These are phyloP conservation scores for Pseudachorutes palmiensis DNA, from an alignment of 1,140 invertebrate genomes.

Conservation along the genomic window DNA sequence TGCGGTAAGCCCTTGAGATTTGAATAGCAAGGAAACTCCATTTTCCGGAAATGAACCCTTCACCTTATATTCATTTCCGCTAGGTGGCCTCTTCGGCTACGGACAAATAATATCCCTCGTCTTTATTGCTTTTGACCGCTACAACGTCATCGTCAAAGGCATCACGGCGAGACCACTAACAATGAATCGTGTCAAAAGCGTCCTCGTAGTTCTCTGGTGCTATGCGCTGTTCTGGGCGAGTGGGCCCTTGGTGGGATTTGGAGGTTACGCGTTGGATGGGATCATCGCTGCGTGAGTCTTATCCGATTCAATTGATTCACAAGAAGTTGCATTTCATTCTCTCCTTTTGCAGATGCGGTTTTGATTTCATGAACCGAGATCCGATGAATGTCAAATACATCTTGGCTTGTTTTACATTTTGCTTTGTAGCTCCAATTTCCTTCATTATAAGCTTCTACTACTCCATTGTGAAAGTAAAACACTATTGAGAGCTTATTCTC, in stretches of 20 bases:
- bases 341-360: constrained; percentile 43
- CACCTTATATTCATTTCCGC: neutral
- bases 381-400: constrained; percentile 37
- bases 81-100: constrained; percentile 40
- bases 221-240: constrained; percentile 38
- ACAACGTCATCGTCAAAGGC: constrained; percentile 42
- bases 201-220: constrained; percentile 39
- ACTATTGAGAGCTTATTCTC: neutral
- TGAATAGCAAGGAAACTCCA: no score
- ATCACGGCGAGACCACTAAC: constrained; percentile 39
- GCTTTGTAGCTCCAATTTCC: constrained; percentile 41
- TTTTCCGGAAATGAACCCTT: neutral
- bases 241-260: constrained; percentile 41
- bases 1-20: constrained; percentile 12
- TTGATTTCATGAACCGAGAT: constrained; percentile 45
- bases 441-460: constrained; percentile 44
- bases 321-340: neutral
- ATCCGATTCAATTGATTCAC: neutral
- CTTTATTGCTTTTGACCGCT: constrained; percentile 41
- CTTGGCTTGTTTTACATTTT: constrained; percentile 33
- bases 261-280: constrained; percentile 39
- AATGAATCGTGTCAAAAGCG: constrained; percentile 29
- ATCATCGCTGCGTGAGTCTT: constrained; percentile 27
- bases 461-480: constrained; percentile 41
- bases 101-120: constrained; percentile 39